A percentile compares a stretch with the other conserved stretches of the same genome.
Conservation (phyloP, 2,113 vertebrate genomes). For the Anhinga rufa region DNA sequence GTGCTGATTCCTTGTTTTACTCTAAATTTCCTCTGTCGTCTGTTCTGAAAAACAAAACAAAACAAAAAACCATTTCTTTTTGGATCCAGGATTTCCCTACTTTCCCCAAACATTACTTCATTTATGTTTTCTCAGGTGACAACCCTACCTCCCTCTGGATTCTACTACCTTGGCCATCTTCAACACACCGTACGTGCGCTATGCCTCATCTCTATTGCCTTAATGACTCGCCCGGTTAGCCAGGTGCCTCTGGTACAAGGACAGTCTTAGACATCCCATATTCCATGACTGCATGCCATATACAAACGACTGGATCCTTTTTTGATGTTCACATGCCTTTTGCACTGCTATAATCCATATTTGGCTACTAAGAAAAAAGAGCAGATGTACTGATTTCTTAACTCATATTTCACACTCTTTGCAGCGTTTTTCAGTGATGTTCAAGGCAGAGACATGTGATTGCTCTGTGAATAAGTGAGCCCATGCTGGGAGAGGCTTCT, state of each 20-base stretch:
- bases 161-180: conserved; percentile 35
- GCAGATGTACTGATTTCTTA: neutral
- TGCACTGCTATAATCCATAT: neutral
- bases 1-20: neutral
- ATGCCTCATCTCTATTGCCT: neutral
- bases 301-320: neutral
- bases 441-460: neutral
- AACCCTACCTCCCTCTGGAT: conserved; percentile 38
- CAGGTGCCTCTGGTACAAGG: neutral
- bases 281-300: neutral
- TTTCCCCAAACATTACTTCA: conserved; percentile 35
- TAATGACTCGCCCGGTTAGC: neutral
- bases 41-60: neutral
- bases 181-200: neutral
- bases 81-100: neutral
- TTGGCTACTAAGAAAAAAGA: neutral
- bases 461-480: neutral
- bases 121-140: conserved; percentile 55
- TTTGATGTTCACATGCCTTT: neutral
- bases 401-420: neutral
- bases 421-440: neutral
- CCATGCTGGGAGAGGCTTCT: neutral
- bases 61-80: neutral
- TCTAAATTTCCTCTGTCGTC: neutral
- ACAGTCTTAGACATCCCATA: neutral